Evolutionary conservation across 2,888 invertebrate species (phyloP), one percentile per base, ranked within the genome.

Genomic region (Lepidochrysops patricia): DNA sequence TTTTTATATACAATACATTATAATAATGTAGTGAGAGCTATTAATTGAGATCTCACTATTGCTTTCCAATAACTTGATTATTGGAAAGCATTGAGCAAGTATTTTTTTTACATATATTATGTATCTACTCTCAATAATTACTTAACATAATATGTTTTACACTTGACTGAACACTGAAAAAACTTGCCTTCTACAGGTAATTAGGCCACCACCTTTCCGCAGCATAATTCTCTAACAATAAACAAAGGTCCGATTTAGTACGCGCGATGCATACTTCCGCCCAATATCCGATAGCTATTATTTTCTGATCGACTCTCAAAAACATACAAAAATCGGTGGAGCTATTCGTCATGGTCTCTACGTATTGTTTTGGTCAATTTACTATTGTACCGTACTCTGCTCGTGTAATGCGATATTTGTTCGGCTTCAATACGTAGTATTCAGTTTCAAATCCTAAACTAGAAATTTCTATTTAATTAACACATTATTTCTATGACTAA

Each of bases 261-360:
- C 67, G 69, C 77, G 72, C 72, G 72, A 77, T 77, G 82, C 82
- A 80, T 75, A 74, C 73, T 85, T 88, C 86, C 87, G 82, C 70
- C 70, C 79, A 78, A 82, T 84, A 82, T 84, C 83, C 80, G 80
- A 68, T 67, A 72, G 71, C 78, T 77, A 84, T 85, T 85, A 84
- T 85, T 83, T 79, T 75, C 60, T 74, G 72, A 79, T 80, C 77
- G 77, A 80, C 79, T 81, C 80, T 80, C 84, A 71, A 82, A 86
- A 84, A 84, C 79, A 77, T 72, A 85, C 84, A 85, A 84, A 85
- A 84, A 82, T 82, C 75, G 69, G 73, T 75, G 68, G 70, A 68
- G 68, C 77, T 80, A 84, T 86, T 84, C 83, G 86, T 85, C 82
- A 85, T 75, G 80, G 74, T 68, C 68, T 73, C 74, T 68, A 62